Evolutionary conservation across 2,797 vertebrate genomes (phyloP), one percentile per base, ranked within the genome.

Genomic region (Crax fasciolata): DNA sequence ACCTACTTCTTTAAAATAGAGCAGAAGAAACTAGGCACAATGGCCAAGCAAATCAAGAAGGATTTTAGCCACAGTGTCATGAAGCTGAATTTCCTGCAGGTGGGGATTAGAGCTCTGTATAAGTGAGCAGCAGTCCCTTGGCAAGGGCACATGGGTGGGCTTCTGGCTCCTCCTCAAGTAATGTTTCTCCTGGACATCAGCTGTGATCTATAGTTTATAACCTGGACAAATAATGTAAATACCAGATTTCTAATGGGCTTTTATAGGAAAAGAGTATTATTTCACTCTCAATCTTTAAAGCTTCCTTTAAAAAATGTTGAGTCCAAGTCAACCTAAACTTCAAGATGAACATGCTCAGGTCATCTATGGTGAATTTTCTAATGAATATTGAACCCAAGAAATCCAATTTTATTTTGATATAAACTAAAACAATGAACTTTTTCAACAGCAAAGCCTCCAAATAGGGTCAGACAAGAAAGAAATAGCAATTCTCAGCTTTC

Each of bases 21-120:
- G 28, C 66, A 79, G 55, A 71, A 70, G 35, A 77, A 95, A 83
- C n/a, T 44, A 52, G 44, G 71, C 39, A 84, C 46, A 89, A 66
- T 5, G 76, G 43, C 7, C 35, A 76, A 78, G 72, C 25, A 75
- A 58, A 27, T 9, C 23, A 58, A 76, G 46, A 30, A 16, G 14
- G 66, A 3, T 48, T 88, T 14, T 59, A 66, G 51, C 35, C 62
- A 80, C 3, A 43, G 43, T 3, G 11, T 63, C 71, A 63, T 0
- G 1, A 74, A 73, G 52, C 30, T 32, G 66, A 72, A 63, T 39
- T 80, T 41, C 25, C 38, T 58, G 20, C 55, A 86, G 66, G 25
- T 67, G 38, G 6, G 38, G 13, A 46, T 20, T 32, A 67, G 10
- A 49, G 21, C 10, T 39, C 9, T 19, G 19, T 14, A 51, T 7